Base-by-base conservation (phyloP, 2,888 invertebrate species). In the Phragmatobia fuliginosa region DNA sequence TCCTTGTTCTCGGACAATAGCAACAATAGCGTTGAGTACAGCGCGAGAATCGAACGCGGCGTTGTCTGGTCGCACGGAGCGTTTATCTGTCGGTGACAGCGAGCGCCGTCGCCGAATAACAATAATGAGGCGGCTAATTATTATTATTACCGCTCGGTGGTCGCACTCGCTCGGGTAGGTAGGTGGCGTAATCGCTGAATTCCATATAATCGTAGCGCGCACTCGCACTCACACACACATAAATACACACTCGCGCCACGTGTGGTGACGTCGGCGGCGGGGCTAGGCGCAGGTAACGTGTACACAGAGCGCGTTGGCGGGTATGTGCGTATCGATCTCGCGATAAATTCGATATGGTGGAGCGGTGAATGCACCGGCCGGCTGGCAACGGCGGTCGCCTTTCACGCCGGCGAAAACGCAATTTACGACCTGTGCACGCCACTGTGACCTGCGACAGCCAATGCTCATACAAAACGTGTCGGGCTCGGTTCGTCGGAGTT, bases 131-230 rank as follows among this genome's bases (percentile, higher is more conserved):
- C 87, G 84, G 87, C 83, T 91, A 90, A 92, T 93, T 91, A 93
- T 93, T 92, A 90, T 92, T 93, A 92, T 91, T 91, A 88, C 85
- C 80, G 82, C 82, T 83, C 86, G 84, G 81, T 86, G 88, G 85
- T 85, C 87, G 86, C 87, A 88, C 84, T 81, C 78, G 81, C 81
- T 85, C 83, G 78, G 77, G 85, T 85, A 87, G 85, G 85, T 89
- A 88, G 90, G 90, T 92, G 92, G 90, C 92, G 92, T 92, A 92
- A 92, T 92, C 92, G 88, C 80, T 89, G 88, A 91, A 91, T 91
- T 91, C 91, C 90, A 88, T 89, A 88, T 87, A 90, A 89, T 87
- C 89, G 88, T 82, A 81, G 82, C 84, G 81, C 87, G 83, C 65
- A 65, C 88, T 81, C 25, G 62, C 45, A 63, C 90, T 81, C 89